phyloP scores from a whole-genome alignment of 2,797 vertebrate genomes.

The Molossus alvarezi region DNA sequence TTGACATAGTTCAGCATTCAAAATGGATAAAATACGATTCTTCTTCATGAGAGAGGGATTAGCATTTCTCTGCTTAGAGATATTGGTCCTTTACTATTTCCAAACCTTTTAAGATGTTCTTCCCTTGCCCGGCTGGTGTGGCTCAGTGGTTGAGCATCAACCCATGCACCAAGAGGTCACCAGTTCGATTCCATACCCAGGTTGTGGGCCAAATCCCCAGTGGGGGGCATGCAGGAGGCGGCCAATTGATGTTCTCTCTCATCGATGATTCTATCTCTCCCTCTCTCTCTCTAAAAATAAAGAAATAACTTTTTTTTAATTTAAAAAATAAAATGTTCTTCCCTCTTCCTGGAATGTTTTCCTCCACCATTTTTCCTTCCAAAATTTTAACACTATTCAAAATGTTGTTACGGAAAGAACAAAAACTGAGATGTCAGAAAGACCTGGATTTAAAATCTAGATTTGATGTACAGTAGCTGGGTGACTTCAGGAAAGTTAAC shows the following conservation, averaged over 20 bases:
- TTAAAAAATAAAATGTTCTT: background rate
- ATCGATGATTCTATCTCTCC: too few species aligned
- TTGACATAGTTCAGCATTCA: background rate
- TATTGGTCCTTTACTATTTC: background rate
- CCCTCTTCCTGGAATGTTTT: background rate
- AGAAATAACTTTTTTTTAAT: too few species aligned
- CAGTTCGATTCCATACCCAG: too few species aligned
- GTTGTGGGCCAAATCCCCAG: too few species aligned
- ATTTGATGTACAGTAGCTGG: background rate
- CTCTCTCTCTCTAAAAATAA: too few species aligned
- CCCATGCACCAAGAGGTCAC: too few species aligned
- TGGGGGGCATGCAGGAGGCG: too few species aligned
- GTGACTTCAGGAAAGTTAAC: background rate
- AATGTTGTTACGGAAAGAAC: background rate
- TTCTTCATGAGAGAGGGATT: background rate
- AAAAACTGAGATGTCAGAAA: slow-evolving; percentile 10
- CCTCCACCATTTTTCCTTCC: background rate
- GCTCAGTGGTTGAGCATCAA: too few species aligned
- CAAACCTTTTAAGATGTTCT: slow-evolving; percentile 2
- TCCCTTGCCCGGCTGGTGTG: background rate
- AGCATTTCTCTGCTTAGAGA: background rate
- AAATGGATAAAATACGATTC: background rate
- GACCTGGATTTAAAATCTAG: background rate
- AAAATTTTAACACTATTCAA: background rate
- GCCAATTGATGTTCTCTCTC: too few species aligned